Conservation (phyloP, 2,888 invertebrate genomes). For the Nemotelus pantherinus region DNA sequence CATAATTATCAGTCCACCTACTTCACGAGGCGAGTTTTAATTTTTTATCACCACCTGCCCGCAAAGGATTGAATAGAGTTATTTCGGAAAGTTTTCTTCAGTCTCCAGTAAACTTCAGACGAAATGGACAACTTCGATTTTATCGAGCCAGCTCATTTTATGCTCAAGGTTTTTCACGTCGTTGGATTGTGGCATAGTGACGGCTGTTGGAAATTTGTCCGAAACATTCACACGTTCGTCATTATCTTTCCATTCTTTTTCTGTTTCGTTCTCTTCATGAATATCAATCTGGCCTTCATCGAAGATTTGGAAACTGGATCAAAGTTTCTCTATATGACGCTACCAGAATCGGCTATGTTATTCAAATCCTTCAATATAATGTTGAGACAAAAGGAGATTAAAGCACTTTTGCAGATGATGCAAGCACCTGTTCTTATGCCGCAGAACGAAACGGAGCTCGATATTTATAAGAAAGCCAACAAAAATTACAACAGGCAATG, state of each 20-base stretch:
- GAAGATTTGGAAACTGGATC: neutral
- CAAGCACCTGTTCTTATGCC: neutral
- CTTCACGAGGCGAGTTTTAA: too few relatives aligned
- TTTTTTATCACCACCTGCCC: too few relatives aligned
- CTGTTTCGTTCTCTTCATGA: neutral
- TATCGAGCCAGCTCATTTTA: conserved; percentile 2
- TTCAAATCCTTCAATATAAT: conserved; percentile 7
- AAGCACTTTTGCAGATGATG: neutral
- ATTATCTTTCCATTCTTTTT: neutral
- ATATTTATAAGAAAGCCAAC: neutral
- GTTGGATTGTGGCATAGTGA: conserved; percentile 7
- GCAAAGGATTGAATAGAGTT: too few relatives aligned
- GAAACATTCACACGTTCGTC: neutral
- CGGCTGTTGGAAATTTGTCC: neutral
- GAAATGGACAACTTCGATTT: conserved; percentile 11
- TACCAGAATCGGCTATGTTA: conserved; percentile 19
- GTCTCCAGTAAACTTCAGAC: neutral
- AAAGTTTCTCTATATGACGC: conserved; percentile 28
- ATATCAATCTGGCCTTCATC: conserved; percentile 3
- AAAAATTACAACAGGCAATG: conserved; percentile 8
- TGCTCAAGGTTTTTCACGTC: conserved; percentile 3
- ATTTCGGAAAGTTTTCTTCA: neutral
- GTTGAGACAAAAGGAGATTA: neutral
- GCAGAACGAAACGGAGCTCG: neutral
- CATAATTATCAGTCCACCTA: too few relatives aligned